These are phyloP conservation scores for Galleria mellonella DNA, from an alignment of 1,140 invertebrate genomes.

Conservation along the genomic window DNA sequence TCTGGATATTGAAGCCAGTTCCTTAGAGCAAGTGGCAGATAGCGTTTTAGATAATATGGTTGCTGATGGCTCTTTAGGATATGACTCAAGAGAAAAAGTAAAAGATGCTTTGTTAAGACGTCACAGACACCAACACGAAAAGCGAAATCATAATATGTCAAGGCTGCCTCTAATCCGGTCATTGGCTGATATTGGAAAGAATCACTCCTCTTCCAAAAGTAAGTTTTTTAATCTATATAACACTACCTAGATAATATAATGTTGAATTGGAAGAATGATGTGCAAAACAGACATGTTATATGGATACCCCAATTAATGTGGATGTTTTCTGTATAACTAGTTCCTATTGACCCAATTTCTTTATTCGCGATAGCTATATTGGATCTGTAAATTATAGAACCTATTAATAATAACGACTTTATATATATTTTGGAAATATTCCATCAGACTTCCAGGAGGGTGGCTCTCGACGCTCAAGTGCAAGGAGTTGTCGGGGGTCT, in stretches of 20 bases:
- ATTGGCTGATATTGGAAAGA: constrained; percentile 96
- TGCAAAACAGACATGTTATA: too few species aligned
- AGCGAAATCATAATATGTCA: constrained; percentile 86
- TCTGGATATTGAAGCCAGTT: constrained; percentile 91
- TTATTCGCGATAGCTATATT: too few species aligned
- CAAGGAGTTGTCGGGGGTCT: constrained; percentile 67
- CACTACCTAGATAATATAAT: too few species aligned
- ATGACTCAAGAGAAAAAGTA: constrained; percentile 86
- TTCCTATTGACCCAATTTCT: background rate
- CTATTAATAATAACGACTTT: constrained; percentile 17
- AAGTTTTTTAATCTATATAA: constrained; percentile 70
- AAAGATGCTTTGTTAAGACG: constrained; percentile 91
- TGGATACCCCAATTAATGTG: too few species aligned
- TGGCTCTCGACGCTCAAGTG: constrained; percentile 67
- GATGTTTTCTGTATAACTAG: too few species aligned
- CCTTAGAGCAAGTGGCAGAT: constrained; percentile 92
- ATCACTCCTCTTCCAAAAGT: constrained; percentile 97
- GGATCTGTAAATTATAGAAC: too few species aligned
- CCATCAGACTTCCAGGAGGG: constrained; percentile 78
- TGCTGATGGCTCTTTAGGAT: constrained; percentile 83
- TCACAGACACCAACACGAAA: constrained; percentile 96
- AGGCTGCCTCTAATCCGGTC: constrained; percentile 95
- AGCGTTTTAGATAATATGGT: constrained; percentile 94
- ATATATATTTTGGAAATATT: constrained; percentile 64
- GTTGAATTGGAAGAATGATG: too few species aligned